Percentiles rank a stretch among this genome's conserved stretches.
phyloP scores from a whole-genome alignment of 2,888 invertebrate species.

The Tachina lurida region DNA sequence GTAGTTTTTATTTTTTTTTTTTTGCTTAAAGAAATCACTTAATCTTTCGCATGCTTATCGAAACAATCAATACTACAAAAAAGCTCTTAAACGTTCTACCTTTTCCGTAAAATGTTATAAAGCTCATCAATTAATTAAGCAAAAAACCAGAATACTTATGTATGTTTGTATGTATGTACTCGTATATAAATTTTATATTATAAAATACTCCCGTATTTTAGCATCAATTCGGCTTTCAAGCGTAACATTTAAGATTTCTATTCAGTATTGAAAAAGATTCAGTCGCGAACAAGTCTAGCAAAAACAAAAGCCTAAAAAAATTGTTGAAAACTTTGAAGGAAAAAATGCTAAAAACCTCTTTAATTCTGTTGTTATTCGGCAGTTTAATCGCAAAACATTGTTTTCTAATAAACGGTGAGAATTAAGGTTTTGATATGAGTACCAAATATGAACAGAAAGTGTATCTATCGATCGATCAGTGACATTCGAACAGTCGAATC shows the following conservation, averaged over 20 bases:
- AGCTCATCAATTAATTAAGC: slow-evolving; percentile 42
- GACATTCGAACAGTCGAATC: too few relatives aligned
- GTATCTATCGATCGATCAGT: too few relatives aligned
- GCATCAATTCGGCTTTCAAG: slow-evolving; percentile 31
- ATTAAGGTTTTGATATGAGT: background rate
- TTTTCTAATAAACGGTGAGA: slow-evolving; percentile 33
- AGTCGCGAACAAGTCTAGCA: slow-evolving; percentile 14
- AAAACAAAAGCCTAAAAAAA: background rate
- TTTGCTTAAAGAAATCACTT: background rate
- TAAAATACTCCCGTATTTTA: slow-evolving; percentile 1
- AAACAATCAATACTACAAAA: background rate
- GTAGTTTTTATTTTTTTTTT: background rate
- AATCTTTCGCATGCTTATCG: background rate
- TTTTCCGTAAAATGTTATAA: background rate
- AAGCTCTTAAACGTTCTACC: slow-evolving; percentile 5
- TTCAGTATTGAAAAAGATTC: slow-evolving; percentile 45
- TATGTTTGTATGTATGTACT: too few relatives aligned
- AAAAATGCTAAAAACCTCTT: slow-evolving; percentile 43
- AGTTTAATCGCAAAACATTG: slow-evolving; percentile 5
- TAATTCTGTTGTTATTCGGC: slow-evolving; percentile 33
- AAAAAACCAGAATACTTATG: slow-evolving; percentile 20
- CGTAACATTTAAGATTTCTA: slow-evolving; percentile 18
- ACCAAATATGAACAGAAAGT: too few relatives aligned
- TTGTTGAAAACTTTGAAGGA: background rate
- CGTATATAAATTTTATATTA: too few relatives aligned